phyloP scores from a whole-genome alignment of 2,113 vertebrate genomes.

The Nesogale talazaci region DNA sequence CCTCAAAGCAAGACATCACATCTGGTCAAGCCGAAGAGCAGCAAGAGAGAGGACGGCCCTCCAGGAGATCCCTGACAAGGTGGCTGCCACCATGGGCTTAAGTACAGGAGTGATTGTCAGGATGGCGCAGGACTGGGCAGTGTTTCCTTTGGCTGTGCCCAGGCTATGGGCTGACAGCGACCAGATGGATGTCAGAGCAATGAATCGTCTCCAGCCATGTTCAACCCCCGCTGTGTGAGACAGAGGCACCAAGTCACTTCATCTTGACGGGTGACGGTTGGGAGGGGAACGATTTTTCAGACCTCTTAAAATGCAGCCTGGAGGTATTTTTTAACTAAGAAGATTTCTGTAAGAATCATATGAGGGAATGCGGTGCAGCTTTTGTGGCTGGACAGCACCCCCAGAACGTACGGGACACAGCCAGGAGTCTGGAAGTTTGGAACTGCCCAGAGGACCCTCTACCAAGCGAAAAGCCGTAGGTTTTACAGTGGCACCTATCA shows the following conservation, averaged over 20 bases:
- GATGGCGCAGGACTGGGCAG: no score
- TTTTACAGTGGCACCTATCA: neutral
- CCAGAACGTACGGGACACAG: neutral
- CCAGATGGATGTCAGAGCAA: neutral
- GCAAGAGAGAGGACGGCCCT: no score
- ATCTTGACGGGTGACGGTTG: neutral
- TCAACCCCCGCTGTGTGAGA: neutral
- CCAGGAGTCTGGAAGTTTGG: neutral
- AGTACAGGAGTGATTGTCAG: no score
- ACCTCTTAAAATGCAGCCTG: conserved; percentile 17
- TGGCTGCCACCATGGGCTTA: no score
- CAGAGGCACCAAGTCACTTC: neutral
- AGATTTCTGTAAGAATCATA: neutral
- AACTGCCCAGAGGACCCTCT: neutral
- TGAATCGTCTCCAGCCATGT: neutral
- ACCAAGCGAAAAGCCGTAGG: neutral
- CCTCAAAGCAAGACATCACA: no score
- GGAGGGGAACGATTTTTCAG: neutral
- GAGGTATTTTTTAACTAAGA: neutral
- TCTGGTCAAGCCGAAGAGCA: no score
- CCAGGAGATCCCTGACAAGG: no score
- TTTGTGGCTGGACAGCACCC: no score
- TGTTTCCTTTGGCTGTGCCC: no score
- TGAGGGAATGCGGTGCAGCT: no score
- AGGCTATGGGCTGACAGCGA: neutral